Evolutionary conservation across 2,888 invertebrate genomes (phyloP), one percentile per base, ranked within the genome.

Genomic region (Venusia cambrica): DNA sequence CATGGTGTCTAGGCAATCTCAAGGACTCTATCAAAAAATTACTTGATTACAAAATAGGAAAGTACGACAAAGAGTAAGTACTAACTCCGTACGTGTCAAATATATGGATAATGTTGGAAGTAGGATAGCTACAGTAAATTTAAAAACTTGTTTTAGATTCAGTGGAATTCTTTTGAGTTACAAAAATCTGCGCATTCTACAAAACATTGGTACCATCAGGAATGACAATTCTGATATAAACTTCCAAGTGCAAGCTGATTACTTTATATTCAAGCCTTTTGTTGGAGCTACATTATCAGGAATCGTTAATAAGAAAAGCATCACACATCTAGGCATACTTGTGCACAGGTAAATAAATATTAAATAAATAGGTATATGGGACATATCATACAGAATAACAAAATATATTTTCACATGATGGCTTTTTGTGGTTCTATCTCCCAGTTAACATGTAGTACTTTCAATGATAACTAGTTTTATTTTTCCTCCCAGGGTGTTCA

Each of bases 151-250:
- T 24, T 3, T 87, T 89, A 93, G 93, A 33, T 87, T 92, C 27
- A 81, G 89, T 60, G 93, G 93, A 10, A 91, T 93, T 44, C 67
- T 93, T 1, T 65, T 93, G 38, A 90, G 92, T 31, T 93, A 91
- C 58, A 89, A 90, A 62, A 92, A 92, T 57, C 79, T 92, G 4
- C 88, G 89, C 49, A 62, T 93, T 10, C 57, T 90, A 5, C 88
- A 88, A 39, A 74, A 88, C 48, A 57, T 88, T 22, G 92, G 91
- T n/a, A 69, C 78, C 6, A 89, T 92, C 33, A 73, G 89, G 38
- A 85, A 90, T 57, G 92, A 92, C 50, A 88, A 88, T 50, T 88
- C 89, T 42, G 91, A 89, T 50, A 88, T 92, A 41, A 90, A 92
- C 59, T 75, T 92, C 41, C 90, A 92, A 74, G 84, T 93, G 1